Base-by-base conservation (phyloP, 2,888 invertebrate genomes). In the Cataglyphis altisquamis region DNA sequence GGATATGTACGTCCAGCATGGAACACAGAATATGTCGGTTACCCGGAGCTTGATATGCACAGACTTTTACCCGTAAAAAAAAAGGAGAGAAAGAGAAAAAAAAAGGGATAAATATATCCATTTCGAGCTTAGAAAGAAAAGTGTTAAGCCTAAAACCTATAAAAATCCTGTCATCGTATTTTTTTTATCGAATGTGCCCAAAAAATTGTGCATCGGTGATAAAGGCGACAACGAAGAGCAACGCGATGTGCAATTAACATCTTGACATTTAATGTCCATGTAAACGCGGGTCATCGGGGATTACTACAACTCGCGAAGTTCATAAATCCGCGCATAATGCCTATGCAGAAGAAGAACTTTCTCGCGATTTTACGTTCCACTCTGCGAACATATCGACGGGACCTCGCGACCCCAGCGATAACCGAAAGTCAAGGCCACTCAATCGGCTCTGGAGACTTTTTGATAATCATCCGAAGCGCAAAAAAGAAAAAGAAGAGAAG, bases 391-490 rank as follows among this genome's bases (percentile, higher is more conserved):
- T 90, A 88, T 88, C 87, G 85, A 64, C 73, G 81, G 45, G 90
- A 91, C 91, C 91, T 89, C 84, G 86, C 86, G 92, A 93, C 92
- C 90, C 82, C 25, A 52, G 67, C 87, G 94, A 94, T 94, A 94
- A 94, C 93, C 94, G 88, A 91, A 90, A 92, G 94, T 94, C 94
- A 94, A 94, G 94, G 94, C 91, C 93, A 92, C 87, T 85, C 83
- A 88, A 87, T 90, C 89, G 90, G 87, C 67, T 92, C 91, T 90
- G 88, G 87, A 89, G 86, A 88, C 84, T 85, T 77, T 77, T 63
- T 45, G 87, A 90, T 87, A 88, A 87, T 83, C 75, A 52, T 48
- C 72, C 80, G 82, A 55, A 74, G n/a, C 70, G 84, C 74, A 39
- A 41, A 5, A 45, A 52, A n/a, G 29, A 41, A 60, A 12, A 21